phyloP scores from a whole-genome alignment of 2,888 invertebrate species.

The Noctua janthina region DNA sequence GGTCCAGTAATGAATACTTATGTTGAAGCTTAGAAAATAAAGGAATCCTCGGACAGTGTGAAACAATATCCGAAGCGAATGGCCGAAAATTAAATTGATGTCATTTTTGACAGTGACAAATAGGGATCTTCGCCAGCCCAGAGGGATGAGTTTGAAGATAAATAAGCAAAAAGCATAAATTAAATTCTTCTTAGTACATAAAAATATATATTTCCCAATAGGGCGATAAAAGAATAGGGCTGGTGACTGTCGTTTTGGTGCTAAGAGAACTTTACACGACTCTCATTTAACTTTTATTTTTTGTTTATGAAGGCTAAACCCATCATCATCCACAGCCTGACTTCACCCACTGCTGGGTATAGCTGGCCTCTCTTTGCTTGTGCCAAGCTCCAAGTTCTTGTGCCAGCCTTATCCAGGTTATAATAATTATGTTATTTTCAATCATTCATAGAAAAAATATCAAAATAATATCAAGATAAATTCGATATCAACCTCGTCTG shows the following conservation, averaged over 20 bases:
- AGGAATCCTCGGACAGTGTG: constrained; percentile 12
- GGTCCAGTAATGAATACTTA: constrained; percentile 10
- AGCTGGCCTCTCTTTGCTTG: too few relatives aligned
- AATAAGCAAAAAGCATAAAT: constrained; percentile 63
- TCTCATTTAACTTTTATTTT: background rate
- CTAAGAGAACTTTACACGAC: background rate
- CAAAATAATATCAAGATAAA: background rate
- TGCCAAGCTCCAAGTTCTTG: too few relatives aligned
- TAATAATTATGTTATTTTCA: background rate
- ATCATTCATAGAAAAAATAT: background rate
- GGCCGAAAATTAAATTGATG: constrained; percentile 54
- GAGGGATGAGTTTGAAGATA: constrained; percentile 57
- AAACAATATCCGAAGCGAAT: constrained; percentile 32
- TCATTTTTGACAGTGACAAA: constrained; percentile 63
- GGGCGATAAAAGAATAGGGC: constrained; percentile 59
- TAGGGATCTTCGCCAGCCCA: constrained; percentile 47
- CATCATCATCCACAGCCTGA: too few relatives aligned
- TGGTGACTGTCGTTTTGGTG: constrained; percentile 13
- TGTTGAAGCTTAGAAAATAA: constrained; percentile 17
- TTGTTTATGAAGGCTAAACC: too few relatives aligned
- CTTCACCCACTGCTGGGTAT: too few relatives aligned
- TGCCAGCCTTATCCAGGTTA: too few relatives aligned
- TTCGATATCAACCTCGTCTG: background rate
- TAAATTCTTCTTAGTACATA: constrained; percentile 58
- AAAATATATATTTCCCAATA: constrained; percentile 67